Evolutionary conservation across 1,140 invertebrate genomes (phyloP).

Genomic region (Pseudobourletiella spinata): DNA sequence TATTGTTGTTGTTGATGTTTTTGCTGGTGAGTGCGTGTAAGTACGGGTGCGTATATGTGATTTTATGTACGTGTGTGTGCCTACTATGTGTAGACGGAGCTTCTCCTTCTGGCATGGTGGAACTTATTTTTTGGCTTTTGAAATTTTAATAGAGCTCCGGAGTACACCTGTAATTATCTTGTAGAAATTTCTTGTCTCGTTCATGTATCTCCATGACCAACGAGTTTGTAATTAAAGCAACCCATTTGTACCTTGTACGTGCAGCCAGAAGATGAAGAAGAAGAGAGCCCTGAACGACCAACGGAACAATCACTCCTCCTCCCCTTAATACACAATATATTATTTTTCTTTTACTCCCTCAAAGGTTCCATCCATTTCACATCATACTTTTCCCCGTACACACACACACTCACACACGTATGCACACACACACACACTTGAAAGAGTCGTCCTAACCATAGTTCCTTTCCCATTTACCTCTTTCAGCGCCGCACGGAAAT

Average conservation of each 20-base stretch:
- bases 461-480: no score
- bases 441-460: no score
- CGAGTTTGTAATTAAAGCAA: constrained; percentile 32
- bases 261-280: not conserved
- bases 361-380: no score
- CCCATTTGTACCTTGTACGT: constrained; percentile 27
- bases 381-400: not conserved
- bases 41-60: no score
- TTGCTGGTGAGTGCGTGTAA: no score
- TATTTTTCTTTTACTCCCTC: no score
- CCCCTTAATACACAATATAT: constrained; percentile 6
- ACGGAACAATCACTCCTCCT: constrained; percentile 10
- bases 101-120: not conserved
- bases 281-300: not conserved
- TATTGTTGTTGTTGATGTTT: no score
- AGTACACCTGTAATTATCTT: constrained; percentile 35
- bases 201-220: constrained; percentile 32
- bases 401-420: no score
- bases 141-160: constrained; percentile 26
- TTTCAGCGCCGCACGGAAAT: not conserved
- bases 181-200: constrained; percentile 31
- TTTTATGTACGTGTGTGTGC: no score
- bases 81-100: not conserved
- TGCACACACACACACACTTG: no score
- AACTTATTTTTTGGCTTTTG: constrained; percentile 13